These are phyloP conservation scores for Sebastiscus albofasciatus DNA, from an alignment of 2,797 vertebrate species.

Conservation along the genomic window DNA sequence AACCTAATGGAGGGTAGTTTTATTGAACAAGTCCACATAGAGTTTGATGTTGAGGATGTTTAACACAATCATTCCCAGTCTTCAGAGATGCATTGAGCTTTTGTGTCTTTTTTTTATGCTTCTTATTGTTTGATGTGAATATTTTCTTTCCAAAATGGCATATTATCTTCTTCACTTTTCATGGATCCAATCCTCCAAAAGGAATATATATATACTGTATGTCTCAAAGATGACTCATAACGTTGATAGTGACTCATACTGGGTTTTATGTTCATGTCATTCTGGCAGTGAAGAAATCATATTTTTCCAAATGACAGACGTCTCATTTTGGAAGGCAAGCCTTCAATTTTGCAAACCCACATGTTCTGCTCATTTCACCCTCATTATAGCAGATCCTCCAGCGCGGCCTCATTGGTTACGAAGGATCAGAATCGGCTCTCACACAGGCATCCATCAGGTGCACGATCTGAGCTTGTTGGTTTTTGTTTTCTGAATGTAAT, in stretches of 20 bases:
- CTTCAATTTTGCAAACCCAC: constrained; percentile 9
- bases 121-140: background rate
- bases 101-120: background rate
- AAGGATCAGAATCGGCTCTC: background rate
- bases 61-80: background rate
- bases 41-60: background rate
- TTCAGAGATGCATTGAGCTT: background rate
- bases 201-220: too few relatives aligned
- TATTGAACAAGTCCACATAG: background rate
- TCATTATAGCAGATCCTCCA: background rate
- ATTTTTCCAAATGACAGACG: constrained; percentile 4
- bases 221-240: background rate
- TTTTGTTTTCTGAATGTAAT: constrained; percentile 34
- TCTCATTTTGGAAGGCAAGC: background rate
- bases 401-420: background rate
- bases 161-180: background rate
- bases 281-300: background rate
- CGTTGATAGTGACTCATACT: background rate
- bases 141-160: background rate
- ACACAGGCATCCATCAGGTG: constrained; percentile 11
- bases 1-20: background rate
- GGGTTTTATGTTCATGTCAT: constrained; percentile 8
- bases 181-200: background rate
- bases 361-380: constrained; percentile 11
- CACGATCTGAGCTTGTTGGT: constrained; percentile 6